Evolutionary conservation across 2,797 vertebrate species (phyloP).

Genomic region (Diglossa cyanea): DNA sequence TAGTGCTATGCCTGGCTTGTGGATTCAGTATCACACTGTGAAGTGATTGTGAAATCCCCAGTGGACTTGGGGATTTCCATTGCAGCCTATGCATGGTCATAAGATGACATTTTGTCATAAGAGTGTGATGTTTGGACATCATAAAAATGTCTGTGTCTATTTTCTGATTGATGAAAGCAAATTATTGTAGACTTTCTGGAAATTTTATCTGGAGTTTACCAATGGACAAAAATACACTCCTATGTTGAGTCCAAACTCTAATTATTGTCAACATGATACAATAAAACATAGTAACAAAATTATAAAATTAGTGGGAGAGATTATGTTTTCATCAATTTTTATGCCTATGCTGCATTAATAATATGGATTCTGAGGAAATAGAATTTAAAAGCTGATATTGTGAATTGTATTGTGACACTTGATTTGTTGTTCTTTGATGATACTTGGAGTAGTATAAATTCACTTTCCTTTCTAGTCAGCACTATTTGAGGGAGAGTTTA

Average conservation of each 20-base stretch:
- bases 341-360: not conserved
- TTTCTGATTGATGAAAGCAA: not conserved
- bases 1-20: not conserved
- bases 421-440: not conserved
- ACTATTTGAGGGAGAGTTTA: not conserved
- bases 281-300: not conserved
- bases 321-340: not conserved
- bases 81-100: not conserved
- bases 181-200: not conserved
- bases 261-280: not conserved
- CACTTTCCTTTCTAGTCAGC: not conserved
- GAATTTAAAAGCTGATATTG: not conserved
- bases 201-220: not conserved
- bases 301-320: not conserved
- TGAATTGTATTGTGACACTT: not conserved
- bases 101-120: not conserved
- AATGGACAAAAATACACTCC: not conserved
- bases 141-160: not conserved
- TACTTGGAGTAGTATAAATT: not conserved
- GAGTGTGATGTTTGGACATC: not conserved
- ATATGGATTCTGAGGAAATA: not conserved
- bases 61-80: too few relatives aligned
- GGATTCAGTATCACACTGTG: not conserved
- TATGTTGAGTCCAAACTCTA: not conserved
- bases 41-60: not conserved